Percentiles rank a stretch among this genome's conserved stretches.
phyloP scores from a whole-genome alignment of 2,888 invertebrate genomes.

The Chrysolina americana region DNA sequence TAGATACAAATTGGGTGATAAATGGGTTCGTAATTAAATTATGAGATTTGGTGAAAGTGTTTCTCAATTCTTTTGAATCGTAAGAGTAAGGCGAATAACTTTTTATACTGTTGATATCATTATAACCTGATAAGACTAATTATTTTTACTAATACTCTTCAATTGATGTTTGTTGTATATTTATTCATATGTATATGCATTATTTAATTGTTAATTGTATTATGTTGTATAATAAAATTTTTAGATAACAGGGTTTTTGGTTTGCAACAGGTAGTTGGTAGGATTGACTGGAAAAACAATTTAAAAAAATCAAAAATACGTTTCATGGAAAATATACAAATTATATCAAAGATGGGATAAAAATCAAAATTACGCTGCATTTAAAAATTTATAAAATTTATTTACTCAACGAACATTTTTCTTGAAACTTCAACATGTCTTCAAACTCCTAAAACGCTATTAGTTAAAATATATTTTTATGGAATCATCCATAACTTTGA shows the following conservation, averaged over 20 bases:
- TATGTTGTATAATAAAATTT: constrained; percentile 30
- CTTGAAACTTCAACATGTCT: no score
- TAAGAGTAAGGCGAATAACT: constrained; percentile 28
- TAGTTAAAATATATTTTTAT: no score
- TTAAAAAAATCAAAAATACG: not conserved
- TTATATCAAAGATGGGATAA: no score
- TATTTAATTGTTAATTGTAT: constrained; percentile 28
- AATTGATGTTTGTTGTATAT: constrained; percentile 49
- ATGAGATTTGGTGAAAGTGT: not conserved
- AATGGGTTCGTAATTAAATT: constrained; percentile 3
- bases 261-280: not conserved
- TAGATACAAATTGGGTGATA: constrained; percentile 29
- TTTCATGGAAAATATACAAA: not conserved
- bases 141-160: constrained; percentile 50
- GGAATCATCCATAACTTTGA: no score
- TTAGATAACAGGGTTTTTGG: not conserved
- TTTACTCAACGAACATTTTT: no score
- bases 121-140: constrained; percentile 38
- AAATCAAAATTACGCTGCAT: no score
- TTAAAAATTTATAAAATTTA: no score
- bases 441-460: no score
- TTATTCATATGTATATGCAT: constrained; percentile 40
- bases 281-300: not conserved
- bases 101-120: constrained; percentile 46
- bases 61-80: constrained; percentile 11